Percentiles rank a stretch among this genome's conserved stretches.
Conservation (phyloP, 2,113 vertebrate species). For the Atractosteus spatula region DNA sequence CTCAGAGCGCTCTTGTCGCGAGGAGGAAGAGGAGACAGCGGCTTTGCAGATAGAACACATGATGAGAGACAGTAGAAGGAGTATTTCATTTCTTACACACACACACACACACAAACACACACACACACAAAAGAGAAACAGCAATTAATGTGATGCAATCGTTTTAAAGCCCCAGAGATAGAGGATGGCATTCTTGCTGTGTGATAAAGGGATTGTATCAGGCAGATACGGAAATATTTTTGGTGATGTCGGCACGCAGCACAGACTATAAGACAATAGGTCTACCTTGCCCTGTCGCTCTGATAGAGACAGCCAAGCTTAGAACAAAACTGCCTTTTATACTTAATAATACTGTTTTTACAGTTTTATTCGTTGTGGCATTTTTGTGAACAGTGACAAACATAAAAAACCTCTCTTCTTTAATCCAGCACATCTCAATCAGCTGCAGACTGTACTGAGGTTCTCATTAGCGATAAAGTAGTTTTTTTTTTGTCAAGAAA, state of each 20-base stretch:
- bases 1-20: neutral
- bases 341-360: neutral
- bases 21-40: neutral
- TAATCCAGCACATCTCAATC: neutral
- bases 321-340: neutral
- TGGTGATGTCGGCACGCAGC: neutral
- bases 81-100: neutral
- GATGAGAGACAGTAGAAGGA: too few relatives aligned
- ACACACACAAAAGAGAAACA: neutral
- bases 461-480: neutral
- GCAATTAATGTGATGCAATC: slow-evolving; percentile 19
- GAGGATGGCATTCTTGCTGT: neutral
- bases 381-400: neutral
- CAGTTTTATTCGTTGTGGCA: neutral
- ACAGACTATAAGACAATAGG: neutral
- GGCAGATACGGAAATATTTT: slow-evolving; percentile 3
- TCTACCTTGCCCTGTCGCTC: neutral
- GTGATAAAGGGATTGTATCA: slow-evolving; percentile 16
- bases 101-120: slow-evolving; percentile 3
- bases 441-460: neutral
- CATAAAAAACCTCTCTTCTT: neutral
- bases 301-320: slow-evolving; percentile 6
- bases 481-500: slow-evolving; percentile 2
- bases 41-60: too few relatives aligned
- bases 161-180: neutral